A percentile compares a stretch with the other conserved stretches of the same genome.
These are phyloP conservation scores for Hydractinia symbiolongicarpus DNA, from an alignment of 30 jellyfish, hydroid and myxozoan genomes.

Conservation along the genomic window DNA sequence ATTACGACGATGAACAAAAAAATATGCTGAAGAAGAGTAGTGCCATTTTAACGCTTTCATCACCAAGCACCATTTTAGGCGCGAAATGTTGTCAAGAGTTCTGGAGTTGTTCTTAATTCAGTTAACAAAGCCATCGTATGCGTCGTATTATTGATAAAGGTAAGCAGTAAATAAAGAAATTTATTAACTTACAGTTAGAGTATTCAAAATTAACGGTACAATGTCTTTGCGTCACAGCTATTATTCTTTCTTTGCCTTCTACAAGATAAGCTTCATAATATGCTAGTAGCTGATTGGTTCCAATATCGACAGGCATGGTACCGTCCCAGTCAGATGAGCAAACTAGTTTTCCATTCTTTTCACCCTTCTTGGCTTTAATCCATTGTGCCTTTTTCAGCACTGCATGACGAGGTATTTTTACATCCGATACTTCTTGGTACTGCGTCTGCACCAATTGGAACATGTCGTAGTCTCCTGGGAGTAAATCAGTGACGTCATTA, in stretches of 20 bases:
- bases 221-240: neutral
- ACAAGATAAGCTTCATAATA: conserved; percentile 3
- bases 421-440: neutral
- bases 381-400: neutral
- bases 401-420: conserved; percentile 1
- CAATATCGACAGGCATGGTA: conserved; percentile 1
- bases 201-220: conserved; percentile 4
- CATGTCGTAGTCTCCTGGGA: neutral
- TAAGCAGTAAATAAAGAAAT: no score
- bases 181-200: neutral
- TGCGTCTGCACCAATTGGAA: conserved; percentile 5
- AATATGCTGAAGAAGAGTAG: no score
- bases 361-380: neutral
- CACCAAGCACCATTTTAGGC: no score
- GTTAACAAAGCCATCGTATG: no score
- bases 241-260: neutral
- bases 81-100: no score
- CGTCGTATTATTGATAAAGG: no score
- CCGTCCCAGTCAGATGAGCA: neutral
- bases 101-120: no score
- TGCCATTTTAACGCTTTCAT: no score
- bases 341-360: neutral
- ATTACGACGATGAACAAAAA: no score
- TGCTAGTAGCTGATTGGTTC: conserved; percentile 1
- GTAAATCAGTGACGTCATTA: neutral